Evolutionary conservation across 2,888 invertebrate genomes (phyloP), one percentile per base, ranked within the genome.

Genomic region (Cryptus armator): DNA sequence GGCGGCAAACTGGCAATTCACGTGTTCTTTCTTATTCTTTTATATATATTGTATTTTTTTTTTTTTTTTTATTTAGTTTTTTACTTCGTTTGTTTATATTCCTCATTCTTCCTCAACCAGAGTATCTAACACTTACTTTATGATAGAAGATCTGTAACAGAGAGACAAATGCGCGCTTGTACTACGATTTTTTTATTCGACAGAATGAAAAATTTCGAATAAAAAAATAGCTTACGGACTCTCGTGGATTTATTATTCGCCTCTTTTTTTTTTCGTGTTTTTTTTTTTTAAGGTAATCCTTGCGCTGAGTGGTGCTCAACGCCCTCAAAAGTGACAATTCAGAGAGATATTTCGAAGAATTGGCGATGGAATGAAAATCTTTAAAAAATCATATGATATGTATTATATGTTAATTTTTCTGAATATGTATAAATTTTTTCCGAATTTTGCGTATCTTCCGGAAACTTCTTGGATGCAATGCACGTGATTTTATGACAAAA

Each of bases 71-170:
- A 51, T 9, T 51, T 56, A 16, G 14, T 2, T 16, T 66, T 51
- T 24, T 81, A 16, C 53, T 48, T 59, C 56, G 44, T 85, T 87
- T 86, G 85, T 76, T 87, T 85, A 77, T 87, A 79, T 76, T 85
- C 77, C 81, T 76, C 74, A 83, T 85, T 80, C 86, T 81, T 87
- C 81, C 59, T 87, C 86, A 89, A 78, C 87, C 89, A 88, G 89
- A 90, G 89, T 89, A 86, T 88, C 87, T 88, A 88, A 88, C 85
- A 86, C 84, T 90, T 89, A 89, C 81, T 88, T 93, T 93, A 93
- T 90, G 93, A 93, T 84, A 93, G 90, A 90, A 93, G 91, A 92
- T 93, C 93, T 93, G 92, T 44, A 91, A 90, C 87, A 86, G 84
- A 89, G 86, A 88, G 88, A 81, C 53, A 80, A 78, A 85, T 72